Evolutionary conservation across 1,140 invertebrate genomes (phyloP).

Genomic region (Araneus ventricosus): DNA sequence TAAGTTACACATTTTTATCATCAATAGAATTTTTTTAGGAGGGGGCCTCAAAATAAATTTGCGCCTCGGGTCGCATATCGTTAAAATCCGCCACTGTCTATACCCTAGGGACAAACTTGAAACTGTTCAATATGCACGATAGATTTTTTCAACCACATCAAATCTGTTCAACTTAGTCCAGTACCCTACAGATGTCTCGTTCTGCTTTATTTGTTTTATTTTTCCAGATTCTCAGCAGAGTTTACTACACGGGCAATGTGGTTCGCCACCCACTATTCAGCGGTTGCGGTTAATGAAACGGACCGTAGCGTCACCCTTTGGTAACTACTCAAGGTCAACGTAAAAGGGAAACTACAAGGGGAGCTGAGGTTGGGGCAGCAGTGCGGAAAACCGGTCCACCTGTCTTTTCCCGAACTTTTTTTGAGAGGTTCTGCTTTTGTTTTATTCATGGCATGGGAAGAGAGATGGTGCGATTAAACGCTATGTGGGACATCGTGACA

Average conservation of each 20-base stretch:
- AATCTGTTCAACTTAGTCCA: not conserved
- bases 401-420: not conserved
- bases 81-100: no score
- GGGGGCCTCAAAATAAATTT: no score
- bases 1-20: no score
- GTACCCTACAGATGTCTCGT: not conserved
- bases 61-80: no score
- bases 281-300: slow-evolving; percentile 51
- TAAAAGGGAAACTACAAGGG: slow-evolving; percentile 31
- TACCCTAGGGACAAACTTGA: not conserved
- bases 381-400: slow-evolving; percentile 60
- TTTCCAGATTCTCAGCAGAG: not conserved
- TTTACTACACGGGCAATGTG: not conserved
- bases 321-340: not conserved
- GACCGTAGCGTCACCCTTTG: slow-evolving; percentile 40
- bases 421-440: not conserved
- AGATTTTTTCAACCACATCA: not conserved
- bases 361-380: slow-evolving; percentile 15
- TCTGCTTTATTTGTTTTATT: not conserved
- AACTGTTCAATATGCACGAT: not conserved
- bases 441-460: slow-evolving; percentile 12
- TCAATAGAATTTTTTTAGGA: no score
- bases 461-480: slow-evolving; percentile 53
- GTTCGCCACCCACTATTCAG: slow-evolving; percentile 1
- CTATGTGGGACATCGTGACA: slow-evolving; percentile 57